phyloP scores from a whole-genome alignment of 2,888 invertebrate genomes.

The Parasteatoda lunata region DNA sequence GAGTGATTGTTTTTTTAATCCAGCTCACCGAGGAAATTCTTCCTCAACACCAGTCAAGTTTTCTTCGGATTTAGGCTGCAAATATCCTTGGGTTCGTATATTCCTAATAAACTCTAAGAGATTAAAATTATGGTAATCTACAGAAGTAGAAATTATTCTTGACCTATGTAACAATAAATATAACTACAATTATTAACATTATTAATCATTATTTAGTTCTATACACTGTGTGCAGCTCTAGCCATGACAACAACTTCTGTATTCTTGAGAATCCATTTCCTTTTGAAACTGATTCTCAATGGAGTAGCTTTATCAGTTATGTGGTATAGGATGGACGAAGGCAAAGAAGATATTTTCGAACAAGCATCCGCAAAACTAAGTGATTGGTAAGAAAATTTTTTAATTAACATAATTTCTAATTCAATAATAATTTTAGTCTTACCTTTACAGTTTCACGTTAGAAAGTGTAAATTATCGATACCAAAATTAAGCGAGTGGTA shows the following conservation, averaged over 20 bases:
- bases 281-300: conserved; percentile 88
- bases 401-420: not conserved
- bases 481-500: conserved; percentile 46
- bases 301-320: conserved; percentile 81
- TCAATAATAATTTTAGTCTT: not conserved
- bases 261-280: conserved; percentile 88
- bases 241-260: conserved; percentile 88
- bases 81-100: conserved; percentile 70
- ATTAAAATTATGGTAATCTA: not conserved
- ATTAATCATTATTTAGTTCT: conserved; percentile 78
- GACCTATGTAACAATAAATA: not conserved
- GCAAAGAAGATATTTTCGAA: conserved; percentile 47
- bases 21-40: not conserved
- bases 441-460: not conserved
- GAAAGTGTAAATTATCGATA: too few relatives aligned
- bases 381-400: conserved; percentile 39
- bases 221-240: conserved; percentile 87
- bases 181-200: not conserved
- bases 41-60: not conserved
- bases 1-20: conserved; percentile 54
- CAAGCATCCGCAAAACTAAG: conserved; percentile 24
- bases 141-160: not conserved
- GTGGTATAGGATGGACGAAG: conserved; percentile 72
- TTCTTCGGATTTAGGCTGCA: conserved; percentile 43
- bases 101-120: not conserved